Conservation (phyloP, 2,888 invertebrate species). For the Dinocampus coccinellae region DNA sequence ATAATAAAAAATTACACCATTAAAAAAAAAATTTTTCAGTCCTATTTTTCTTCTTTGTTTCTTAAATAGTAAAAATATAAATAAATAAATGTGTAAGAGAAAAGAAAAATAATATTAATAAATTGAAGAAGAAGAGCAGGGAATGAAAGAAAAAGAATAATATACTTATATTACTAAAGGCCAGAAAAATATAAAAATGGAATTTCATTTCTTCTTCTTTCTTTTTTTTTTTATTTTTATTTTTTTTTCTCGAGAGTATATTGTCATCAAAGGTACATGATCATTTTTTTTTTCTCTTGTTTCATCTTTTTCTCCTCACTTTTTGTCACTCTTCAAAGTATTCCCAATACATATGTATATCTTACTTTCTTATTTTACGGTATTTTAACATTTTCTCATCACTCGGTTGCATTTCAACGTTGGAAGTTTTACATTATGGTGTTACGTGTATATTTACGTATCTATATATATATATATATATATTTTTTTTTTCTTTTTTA, state of each 20-base stretch:
- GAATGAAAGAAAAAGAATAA: not conserved
- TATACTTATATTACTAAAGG: not conserved
- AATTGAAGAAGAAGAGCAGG: not conserved
- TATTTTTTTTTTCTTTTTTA: too few species aligned
- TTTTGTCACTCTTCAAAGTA: not conserved
- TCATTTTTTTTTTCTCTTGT: not conserved
- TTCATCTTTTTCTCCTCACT: not conserved
- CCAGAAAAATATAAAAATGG: not conserved
- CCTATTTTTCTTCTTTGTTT: too few species aligned
- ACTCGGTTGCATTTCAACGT: not conserved
- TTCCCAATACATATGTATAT: not conserved
- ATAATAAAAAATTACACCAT: too few species aligned
- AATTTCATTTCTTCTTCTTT: too few species aligned
- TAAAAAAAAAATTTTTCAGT: too few species aligned
- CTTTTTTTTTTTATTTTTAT: not conserved
- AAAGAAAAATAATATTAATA: not conserved
- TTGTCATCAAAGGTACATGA: conserved; percentile 7
- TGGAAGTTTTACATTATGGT: not conserved
- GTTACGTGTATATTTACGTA: not conserved
- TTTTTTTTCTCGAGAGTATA: not conserved
- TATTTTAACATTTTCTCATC: conserved; percentile 5
- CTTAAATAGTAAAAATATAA: too few species aligned
- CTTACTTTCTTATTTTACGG: conserved; percentile 7
- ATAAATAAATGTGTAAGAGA: too few species aligned
- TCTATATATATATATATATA: not conserved